Evolutionary conservation across 2,797 vertebrate species (phyloP).

Genomic region (Natrix natrix): DNA sequence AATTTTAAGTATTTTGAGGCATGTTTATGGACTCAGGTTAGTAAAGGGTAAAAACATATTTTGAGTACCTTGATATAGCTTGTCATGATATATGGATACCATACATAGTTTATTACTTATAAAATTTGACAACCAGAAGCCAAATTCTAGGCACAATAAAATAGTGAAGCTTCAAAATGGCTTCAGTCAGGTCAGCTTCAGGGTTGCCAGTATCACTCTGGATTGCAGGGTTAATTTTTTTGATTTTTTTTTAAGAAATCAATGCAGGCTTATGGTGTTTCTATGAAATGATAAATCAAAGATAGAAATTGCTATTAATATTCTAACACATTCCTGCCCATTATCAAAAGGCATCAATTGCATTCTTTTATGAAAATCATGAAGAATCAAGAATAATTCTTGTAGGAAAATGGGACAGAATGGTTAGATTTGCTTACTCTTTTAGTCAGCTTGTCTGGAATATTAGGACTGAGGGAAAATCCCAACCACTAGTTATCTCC

Average conservation of each 20-base stretch:
- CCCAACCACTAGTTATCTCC: not conserved
- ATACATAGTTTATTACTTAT: not conserved
- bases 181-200: too few species aligned
- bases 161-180: not conserved
- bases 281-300: not conserved
- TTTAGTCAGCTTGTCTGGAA: not conserved
- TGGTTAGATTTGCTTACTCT: not conserved
- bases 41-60: not conserved
- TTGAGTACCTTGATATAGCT: not conserved
- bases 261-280: not conserved
- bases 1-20: not conserved
- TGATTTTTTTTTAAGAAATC: not conserved
- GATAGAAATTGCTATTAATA: not conserved
- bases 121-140: not conserved
- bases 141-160: not conserved
- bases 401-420: not conserved
- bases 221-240: not conserved
- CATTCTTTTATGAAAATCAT: not conserved
- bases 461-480: not conserved
- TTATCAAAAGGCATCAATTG: not conserved
- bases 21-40: not conserved
- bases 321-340: not conserved
- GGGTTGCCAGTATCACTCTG: not conserved
- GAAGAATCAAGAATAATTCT: not conserved
- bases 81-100: not conserved